Evolutionary conservation across 1,140 invertebrate genomes (phyloP).

Genomic region (Drosophila bifasciata): DNA sequence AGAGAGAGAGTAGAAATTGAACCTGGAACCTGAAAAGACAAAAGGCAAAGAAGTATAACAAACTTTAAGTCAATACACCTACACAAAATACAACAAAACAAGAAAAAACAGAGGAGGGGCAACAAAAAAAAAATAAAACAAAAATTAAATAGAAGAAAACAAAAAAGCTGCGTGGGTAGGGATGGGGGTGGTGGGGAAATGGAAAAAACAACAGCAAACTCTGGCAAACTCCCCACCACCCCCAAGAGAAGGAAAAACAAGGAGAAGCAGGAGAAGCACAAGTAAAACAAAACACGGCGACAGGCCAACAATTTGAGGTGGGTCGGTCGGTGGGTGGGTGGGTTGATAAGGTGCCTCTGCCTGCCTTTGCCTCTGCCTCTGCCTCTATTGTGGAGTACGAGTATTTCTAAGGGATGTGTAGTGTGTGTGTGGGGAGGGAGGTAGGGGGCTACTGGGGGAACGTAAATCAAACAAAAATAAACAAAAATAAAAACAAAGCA

Average conservation of each 20-base stretch:
- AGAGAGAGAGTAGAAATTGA: slow-evolving; percentile 20
- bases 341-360: not conserved
- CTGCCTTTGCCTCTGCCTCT: no score
- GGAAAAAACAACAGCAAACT: slow-evolving; percentile 51
- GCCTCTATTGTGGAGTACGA: no score
- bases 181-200: not conserved
- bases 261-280: slow-evolving; percentile 45
- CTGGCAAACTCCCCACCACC: slow-evolving; percentile 36
- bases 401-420: no score
- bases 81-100: slow-evolving; percentile 57
- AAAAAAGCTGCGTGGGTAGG: slow-evolving; percentile 20
- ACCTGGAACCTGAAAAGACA: slow-evolving; percentile 44
- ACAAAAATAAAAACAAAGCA: slow-evolving; percentile 75
- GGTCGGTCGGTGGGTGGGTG: slow-evolving; percentile 6
- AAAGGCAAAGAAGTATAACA: slow-evolving; percentile 76
- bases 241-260: slow-evolving; percentile 9
- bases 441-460: slow-evolving; percentile 32
- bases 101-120: slow-evolving; percentile 15
- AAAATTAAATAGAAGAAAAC: slow-evolving; percentile 55
- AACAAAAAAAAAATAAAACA: slow-evolving; percentile 57
- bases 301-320: slow-evolving; percentile 54
- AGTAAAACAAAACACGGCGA: slow-evolving; percentile 70
- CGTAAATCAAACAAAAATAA: slow-evolving; percentile 79
- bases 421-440: not conserved
- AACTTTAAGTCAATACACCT: slow-evolving; percentile 80